Evolutionary conservation across 1,140 invertebrate genomes (phyloP), one percentile per base, ranked within the genome.

Genomic region (Protaetia brevitarsis): DNA sequence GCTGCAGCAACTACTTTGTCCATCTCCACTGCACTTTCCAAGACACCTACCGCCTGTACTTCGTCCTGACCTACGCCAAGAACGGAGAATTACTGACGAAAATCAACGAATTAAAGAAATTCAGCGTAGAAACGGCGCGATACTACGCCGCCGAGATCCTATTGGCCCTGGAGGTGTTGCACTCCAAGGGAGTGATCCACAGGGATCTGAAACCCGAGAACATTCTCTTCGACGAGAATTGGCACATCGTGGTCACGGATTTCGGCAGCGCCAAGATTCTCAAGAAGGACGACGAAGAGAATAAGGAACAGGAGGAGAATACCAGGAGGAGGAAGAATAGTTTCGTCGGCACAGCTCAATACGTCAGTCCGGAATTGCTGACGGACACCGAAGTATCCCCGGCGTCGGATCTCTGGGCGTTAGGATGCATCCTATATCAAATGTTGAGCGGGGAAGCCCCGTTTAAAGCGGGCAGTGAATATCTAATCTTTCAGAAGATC

Each of bases 271-370:
- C 94, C 0, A 98, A 96, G 81, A 93, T 97, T 71, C 76, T 93
- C 3, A 80, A 69, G 68, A 60, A 59, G 30, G 31, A 66, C 65
- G 71, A 60, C 29, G 71, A 67, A 23, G 66, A 70, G 19, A 68
- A 75, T 21, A 72, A 78, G 67, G 78, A 77, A 4, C 76, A 78
- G 16, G 71, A 77, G 8, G 73, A 79, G 71, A 74, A 78, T 69
- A 68, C 79, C 65, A 73, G 82, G 66, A 76, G 79, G 63, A 79
- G 90, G 59, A 85, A 85, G 70, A 92, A 91, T 74, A 98, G 96
- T 75, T 98, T 99, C 81, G 96, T 98, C 3, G 97, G 97, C n/a
- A 99, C 97, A 11, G 96, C 97, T 0, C 96, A 99, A 78, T 99
- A 99, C 81, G 96, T 99, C 0, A 97, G 95, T 45, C 97, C 97